Evolutionary conservation across 2,113 vertebrate species (phyloP).

Genomic region (Rhinolophus ferrumequinum): DNA sequence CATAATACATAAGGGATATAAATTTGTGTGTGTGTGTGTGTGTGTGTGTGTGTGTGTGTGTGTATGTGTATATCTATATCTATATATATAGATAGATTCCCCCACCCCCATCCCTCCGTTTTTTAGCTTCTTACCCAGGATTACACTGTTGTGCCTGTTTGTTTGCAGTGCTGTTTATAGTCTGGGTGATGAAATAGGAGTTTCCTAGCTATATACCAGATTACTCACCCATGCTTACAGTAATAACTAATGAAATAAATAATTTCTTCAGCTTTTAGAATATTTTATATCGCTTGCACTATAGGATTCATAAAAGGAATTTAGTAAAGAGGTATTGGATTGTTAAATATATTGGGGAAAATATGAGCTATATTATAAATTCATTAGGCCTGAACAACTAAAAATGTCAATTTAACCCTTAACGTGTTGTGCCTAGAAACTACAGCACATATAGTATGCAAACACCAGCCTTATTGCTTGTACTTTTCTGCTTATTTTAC

Average conservation of each 20-base stretch:
- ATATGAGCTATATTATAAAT: conserved; percentile 64
- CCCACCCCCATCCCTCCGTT: not conserved
- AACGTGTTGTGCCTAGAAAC: conserved; percentile 82
- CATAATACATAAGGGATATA: conserved; percentile 82
- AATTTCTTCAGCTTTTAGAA: conserved; percentile 64
- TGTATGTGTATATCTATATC: not conserved
- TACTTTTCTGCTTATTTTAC: conserved; percentile 55
- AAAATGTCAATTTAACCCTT: conserved; percentile 66
- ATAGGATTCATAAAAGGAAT: conserved; percentile 84
- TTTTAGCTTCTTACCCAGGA: conserved; percentile 89
- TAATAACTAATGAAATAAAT: conserved; percentile 29
- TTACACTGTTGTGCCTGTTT: conserved; percentile 94
- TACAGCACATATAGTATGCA: conserved; percentile 60
- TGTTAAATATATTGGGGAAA: conserved; percentile 51
- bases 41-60: too few species aligned
- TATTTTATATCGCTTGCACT: conserved; percentile 85
- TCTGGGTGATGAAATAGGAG: conserved; percentile 79
- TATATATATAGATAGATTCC: conserved; percentile 23
- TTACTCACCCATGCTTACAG: conserved; percentile 76
- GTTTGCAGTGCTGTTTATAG: conserved; percentile 86
- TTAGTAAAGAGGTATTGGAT: conserved; percentile 67
- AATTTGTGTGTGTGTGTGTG: conserved; percentile 7
- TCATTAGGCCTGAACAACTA: conserved; percentile 37
- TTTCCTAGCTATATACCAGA: conserved; percentile 75
- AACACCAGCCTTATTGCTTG: conserved; percentile 55